A percentile compares a stretch with the other conserved stretches of the same genome.
Evolutionary conservation across 1,140 invertebrate species (phyloP).

Genomic region (Lanistes nyassanus): DNA sequence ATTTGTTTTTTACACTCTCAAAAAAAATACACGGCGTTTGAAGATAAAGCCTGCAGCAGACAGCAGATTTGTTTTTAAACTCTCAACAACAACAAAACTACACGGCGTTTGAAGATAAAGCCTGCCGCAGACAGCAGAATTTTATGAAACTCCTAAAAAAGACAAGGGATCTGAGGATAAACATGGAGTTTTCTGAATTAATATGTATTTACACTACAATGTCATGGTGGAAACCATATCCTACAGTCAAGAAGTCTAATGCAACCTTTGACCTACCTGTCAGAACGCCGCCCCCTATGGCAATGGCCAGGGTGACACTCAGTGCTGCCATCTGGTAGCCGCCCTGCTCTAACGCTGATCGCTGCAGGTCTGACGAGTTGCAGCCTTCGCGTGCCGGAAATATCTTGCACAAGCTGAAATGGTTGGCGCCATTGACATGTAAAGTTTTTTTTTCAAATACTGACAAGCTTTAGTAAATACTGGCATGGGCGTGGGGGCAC

Average conservation of each 20-base stretch:
- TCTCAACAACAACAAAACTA: background rate
- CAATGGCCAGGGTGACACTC: slow-evolving; percentile 75
- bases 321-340: slow-evolving; percentile 81
- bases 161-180: background rate
- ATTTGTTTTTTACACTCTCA: background rate
- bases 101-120: background rate
- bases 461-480: too few species aligned
- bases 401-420: slow-evolving; percentile 68
- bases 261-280: slow-evolving; percentile 74
- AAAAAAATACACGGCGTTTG: background rate
- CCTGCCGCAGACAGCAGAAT: background rate
- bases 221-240: too few species aligned
- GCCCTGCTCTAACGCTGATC: slow-evolving; percentile 77
- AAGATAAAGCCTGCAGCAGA: background rate
- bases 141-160: background rate
- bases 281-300: slow-evolving; percentile 79
- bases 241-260: too few species aligned
- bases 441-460: background rate
- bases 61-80: background rate
- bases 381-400: slow-evolving; percentile 61
- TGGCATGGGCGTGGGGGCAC: background rate
- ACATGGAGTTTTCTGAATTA: too few species aligned
- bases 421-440: too few species aligned
- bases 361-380: slow-evolving; percentile 69
- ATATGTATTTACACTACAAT: too few species aligned